Evolutionary conservation across 2,797 vertebrate species (phyloP), one percentile per base, ranked within the genome.

Genomic region (Arremon brunneinucha): DNA sequence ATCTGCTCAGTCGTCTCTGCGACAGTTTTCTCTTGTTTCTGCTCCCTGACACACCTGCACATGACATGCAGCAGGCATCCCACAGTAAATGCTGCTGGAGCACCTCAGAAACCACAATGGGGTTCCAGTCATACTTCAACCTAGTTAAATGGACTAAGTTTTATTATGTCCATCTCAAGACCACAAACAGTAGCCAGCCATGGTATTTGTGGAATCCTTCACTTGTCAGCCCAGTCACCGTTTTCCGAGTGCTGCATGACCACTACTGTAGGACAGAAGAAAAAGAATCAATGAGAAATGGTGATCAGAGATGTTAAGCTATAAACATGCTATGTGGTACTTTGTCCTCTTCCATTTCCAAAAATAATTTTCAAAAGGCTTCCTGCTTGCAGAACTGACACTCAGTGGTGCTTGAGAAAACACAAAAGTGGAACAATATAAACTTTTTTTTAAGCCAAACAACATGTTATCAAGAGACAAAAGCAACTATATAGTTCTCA

Each of bases 1-100:
- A 95, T 93, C 95, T 94, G 91, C 71, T 95, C n/a, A 7, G 4
- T 28, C n/a, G 63, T 49, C 84, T 60, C 32, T 56, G 16, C 6
- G 2, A 50, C 11, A 32, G 14, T 55, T 80, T 74, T 59, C 55
- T 49, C 44, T 15, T 46, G 3, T 72, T 94, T 80, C 24, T 50
- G 43, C 14, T 52, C 47, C 52, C 41, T 74, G 56, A 27, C 71
- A 77, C 53, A 68, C 34, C 64, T 41, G 75, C 47, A 68, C 16
- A 12, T 14, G 60, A 62, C 72, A 71, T 1, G 5, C 52, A 83
- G 11, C 28, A 46, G 39, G 32, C n/a, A 91, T 15, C 53, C 65
- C 37, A n/a, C 43, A 12, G 12, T 43, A 72, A 52, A 15, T 13
- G 65, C 75, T 1, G 0, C 0, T 27, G 27, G 57, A 92, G 64